These are phyloP conservation scores for Acanthurus lineatus DNA, from an alignment of 2,797 vertebrate species.

Conservation along the genomic window DNA sequence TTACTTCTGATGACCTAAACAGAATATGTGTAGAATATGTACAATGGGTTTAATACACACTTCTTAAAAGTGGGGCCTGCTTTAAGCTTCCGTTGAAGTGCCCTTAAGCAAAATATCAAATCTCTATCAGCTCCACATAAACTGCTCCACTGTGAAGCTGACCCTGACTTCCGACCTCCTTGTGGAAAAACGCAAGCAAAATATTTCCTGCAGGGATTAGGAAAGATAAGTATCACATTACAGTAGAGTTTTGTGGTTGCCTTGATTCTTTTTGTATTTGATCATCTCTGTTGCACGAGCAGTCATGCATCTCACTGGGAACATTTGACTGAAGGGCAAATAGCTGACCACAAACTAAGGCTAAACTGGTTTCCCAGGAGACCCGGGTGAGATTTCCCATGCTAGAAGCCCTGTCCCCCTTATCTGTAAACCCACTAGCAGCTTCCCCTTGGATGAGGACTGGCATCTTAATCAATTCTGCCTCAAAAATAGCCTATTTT, in stretches of 20 bases:
- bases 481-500: slow-evolving; percentile 12
- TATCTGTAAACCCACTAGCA: slow-evolving; percentile 28
- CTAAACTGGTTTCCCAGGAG: slow-evolving; percentile 78
- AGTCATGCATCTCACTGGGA: slow-evolving; percentile 62
- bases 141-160: slow-evolving; percentile 6
- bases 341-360: slow-evolving; percentile 71
- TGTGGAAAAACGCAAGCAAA: slow-evolving; percentile 37
- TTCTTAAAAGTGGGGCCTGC: background rate
- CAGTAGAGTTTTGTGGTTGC: slow-evolving; percentile 28
- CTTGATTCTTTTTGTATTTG: slow-evolving; percentile 52
- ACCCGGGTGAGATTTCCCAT: slow-evolving; percentile 72
- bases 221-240: slow-evolving; percentile 40
- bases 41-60: background rate
- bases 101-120: slow-evolving; percentile 26
- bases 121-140: slow-evolving; percentile 19
- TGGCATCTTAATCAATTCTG: slow-evolving; percentile 13
- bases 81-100: slow-evolving; percentile 5
- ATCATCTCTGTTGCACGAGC: slow-evolving; percentile 47
- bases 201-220: slow-evolving; percentile 51
- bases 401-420: slow-evolving; percentile 35
- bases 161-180: slow-evolving; percentile 27
- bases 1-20: background rate
- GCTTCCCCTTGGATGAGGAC: slow-evolving; percentile 18
- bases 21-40: background rate
- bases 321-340: slow-evolving; percentile 71